phyloP scores from a whole-genome alignment of 2,113 vertebrate genomes.

The Phrynosoma blainvillii region DNA sequence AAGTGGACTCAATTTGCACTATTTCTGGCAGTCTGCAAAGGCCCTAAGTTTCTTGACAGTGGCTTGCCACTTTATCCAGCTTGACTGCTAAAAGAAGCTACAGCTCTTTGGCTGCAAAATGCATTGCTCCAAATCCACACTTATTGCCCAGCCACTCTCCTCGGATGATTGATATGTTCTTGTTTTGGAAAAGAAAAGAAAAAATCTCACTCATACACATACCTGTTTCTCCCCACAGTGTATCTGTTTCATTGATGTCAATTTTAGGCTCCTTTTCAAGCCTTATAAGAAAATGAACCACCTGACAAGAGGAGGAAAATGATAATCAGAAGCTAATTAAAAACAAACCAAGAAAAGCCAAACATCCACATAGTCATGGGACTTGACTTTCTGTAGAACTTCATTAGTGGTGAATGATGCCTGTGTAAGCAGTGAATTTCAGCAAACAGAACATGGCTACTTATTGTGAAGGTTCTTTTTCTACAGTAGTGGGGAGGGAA shows the following conservation, averaged over 20 bases:
- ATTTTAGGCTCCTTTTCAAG: constrained; percentile 82
- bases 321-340: constrained; percentile 43
- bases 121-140: not conserved
- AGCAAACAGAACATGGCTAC: not conserved
- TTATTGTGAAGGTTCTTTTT: no score
- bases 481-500: no score
- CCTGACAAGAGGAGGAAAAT: constrained; percentile 78
- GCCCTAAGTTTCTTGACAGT: not conserved
- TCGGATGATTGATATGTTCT: not conserved
- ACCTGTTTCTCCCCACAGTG: constrained; percentile 99
- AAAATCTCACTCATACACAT: constrained; percentile 32
- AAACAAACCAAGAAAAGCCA: not conserved
- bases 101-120: no score
- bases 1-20: no score
- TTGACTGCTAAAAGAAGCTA: not conserved
- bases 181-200: not conserved
- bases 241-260: constrained; percentile 91
- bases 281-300: constrained; percentile 87
- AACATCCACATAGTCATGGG: not conserved
- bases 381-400: not conserved
- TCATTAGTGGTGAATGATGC: not conserved
- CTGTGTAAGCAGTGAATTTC: not conserved
- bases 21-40: no score
- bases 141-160: not conserved
- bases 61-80: not conserved